Evolutionary conservation across 2,113 vertebrate species (phyloP).

Genomic region (Campylomormyrus tamandua): DNA sequence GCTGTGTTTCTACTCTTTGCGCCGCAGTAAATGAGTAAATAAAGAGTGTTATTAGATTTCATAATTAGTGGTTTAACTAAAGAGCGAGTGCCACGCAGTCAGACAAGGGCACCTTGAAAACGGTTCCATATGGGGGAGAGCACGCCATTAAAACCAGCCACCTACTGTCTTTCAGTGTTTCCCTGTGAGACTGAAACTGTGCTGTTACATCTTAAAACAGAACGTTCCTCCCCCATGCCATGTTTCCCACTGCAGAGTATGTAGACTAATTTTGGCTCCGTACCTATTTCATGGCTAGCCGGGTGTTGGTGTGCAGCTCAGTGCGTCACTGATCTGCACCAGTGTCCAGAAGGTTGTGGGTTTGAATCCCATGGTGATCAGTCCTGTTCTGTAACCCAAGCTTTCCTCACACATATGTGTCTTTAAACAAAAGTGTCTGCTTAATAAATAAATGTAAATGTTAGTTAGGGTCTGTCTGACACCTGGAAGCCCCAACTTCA

Average conservation of each 20-base stretch:
- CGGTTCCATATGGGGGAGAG: slow-evolving; percentile 18
- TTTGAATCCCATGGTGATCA: neutral
- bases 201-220: neutral
- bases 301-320: neutral
- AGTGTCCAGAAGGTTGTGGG: neutral
- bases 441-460: neutral
- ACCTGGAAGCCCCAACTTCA: neutral
- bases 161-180: neutral
- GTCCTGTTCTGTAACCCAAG: neutral
- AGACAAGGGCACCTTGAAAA: neutral
- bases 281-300: neutral
- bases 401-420: neutral
- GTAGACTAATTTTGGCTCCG: neutral
- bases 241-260: neutral
- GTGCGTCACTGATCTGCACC: neutral
- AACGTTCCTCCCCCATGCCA: too few relatives aligned
- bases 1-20: neutral
- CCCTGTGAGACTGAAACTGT: neutral
- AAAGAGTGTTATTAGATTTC: slow-evolving; percentile 21
- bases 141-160: neutral
- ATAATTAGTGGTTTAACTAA: slow-evolving; percentile 15
- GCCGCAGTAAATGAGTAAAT: slow-evolving; percentile 1
- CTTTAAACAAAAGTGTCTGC: neutral
- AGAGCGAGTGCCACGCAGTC: neutral
- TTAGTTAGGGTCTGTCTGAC: neutral